Evolutionary conservation across 2,797 vertebrate species (phyloP).

Genomic region (Odontamblyopus rebecca): DNA sequence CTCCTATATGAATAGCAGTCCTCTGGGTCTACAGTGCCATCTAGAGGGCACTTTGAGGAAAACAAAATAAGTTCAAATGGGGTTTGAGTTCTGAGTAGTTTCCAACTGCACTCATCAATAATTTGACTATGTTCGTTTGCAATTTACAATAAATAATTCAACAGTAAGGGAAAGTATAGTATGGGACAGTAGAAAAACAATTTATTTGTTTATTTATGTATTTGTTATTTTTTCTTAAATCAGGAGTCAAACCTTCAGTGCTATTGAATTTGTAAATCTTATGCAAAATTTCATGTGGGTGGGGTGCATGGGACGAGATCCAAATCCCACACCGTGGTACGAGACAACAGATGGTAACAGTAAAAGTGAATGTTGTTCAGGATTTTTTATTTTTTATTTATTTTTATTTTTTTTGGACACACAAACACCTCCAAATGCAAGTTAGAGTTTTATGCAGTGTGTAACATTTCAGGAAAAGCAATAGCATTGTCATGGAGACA

Average conservation of each 20-base stretch:
- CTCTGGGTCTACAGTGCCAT: constrained; percentile 77
- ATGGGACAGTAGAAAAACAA: no score
- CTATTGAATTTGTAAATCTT: no score
- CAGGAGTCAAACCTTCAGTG: no score
- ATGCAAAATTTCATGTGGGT: no score
- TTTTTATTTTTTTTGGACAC: not conserved
- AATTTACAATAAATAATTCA: no score
- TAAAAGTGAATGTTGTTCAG: not conserved
- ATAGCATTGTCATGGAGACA: not conserved
- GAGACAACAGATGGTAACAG: not conserved
- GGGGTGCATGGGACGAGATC: not conserved
- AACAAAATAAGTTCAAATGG: not conserved
- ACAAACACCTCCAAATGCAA: not conserved
- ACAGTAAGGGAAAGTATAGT: no score
- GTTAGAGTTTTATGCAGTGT: not conserved
- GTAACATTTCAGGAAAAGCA: not conserved
- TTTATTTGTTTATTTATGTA: not conserved
- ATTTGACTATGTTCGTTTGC: no score
- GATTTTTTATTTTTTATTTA: no score
- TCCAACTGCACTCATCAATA: no score
- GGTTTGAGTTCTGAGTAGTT: no score
- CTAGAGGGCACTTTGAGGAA: constrained; percentile 64
- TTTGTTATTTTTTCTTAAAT: not conserved
- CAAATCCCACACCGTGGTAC: not conserved
- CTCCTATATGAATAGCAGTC: constrained; percentile 19